phyloP scores from a whole-genome alignment of 2,888 invertebrate genomes.

The Nomada ruficornis region DNA sequence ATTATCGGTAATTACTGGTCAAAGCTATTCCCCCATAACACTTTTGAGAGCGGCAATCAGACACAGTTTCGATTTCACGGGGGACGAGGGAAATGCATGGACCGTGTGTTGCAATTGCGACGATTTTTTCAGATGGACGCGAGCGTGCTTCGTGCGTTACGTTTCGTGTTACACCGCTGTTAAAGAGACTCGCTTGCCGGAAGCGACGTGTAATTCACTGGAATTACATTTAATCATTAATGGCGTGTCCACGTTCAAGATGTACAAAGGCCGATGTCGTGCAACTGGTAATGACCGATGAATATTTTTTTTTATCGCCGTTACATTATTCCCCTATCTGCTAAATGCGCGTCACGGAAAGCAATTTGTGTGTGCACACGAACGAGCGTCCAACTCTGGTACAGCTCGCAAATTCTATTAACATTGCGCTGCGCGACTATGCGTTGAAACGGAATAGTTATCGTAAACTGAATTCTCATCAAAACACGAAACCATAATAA shows the following conservation, averaged over 20 bases:
- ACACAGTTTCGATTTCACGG: slow-evolving; percentile 27
- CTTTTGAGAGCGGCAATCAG: slow-evolving; percentile 36
- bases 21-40: slow-evolving; percentile 27
- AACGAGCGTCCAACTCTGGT: background rate
- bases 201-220: slow-evolving; percentile 64
- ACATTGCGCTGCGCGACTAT: background rate
- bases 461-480: background rate
- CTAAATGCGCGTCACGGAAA: background rate
- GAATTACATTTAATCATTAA: slow-evolving; percentile 69
- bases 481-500: too few relatives aligned
- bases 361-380: background rate
- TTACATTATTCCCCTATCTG: slow-evolving; percentile 44
- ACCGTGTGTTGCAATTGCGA: background rate
- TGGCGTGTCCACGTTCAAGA: slow-evolving; percentile 60
- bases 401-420: slow-evolving; percentile 9
- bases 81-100: background rate
- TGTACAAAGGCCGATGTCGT: slow-evolving; percentile 53
- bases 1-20: slow-evolving; percentile 52
- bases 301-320: slow-evolving; percentile 47
- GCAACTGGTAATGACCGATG: slow-evolving; percentile 53
- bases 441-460: background rate
- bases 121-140: slow-evolving; percentile 21
- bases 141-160: slow-evolving; percentile 42
- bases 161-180: slow-evolving; percentile 65
- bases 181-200: slow-evolving; percentile 54